phyloP scores from a whole-genome alignment of 2,888 invertebrate species.

The Caenorhabditis macrosperma region DNA sequence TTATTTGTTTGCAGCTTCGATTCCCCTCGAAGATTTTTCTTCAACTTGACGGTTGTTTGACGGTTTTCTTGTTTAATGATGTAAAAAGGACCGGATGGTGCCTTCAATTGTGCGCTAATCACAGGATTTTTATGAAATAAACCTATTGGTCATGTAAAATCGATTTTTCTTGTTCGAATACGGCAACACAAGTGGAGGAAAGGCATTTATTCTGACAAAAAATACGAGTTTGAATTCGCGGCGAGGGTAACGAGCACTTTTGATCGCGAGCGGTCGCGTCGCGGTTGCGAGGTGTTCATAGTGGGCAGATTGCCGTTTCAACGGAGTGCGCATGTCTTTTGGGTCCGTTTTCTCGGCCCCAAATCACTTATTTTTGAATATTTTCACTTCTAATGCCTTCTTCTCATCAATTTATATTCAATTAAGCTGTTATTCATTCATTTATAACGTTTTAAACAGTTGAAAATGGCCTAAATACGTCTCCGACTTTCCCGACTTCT shows the following conservation, averaged over 20 bases:
- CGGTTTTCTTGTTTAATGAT: constrained; percentile 61
- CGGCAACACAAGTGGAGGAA: not conserved
- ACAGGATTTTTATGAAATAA: constrained; percentile 35
- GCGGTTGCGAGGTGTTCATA: constrained; percentile 61
- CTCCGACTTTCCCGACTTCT: not conserved
- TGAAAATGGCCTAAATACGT: not conserved
- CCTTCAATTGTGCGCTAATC: constrained; percentile 36
- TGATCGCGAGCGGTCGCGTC: constrained; percentile 65
- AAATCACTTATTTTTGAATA: constrained; percentile 5
- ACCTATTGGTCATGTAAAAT: constrained; percentile 41
- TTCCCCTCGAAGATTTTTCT: constrained; percentile 28
- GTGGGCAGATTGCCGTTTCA: constrained; percentile 3
- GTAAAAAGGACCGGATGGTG: constrained; percentile 50
- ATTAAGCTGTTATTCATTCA: constrained; percentile 3
- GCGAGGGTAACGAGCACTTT: constrained; percentile 49
- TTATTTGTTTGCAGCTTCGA: constrained; percentile 54
- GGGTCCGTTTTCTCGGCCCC: constrained; percentile 14
- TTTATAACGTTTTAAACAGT: not conserved
- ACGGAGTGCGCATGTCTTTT: constrained; percentile 22
- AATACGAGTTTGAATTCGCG: constrained; percentile 48
- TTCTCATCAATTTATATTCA: not conserved
- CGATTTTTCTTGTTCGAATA: constrained; percentile 23
- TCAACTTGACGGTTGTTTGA: constrained; percentile 62
- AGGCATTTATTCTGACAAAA: not conserved
- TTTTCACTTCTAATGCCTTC: not conserved